Evolutionary conservation across 2,113 vertebrate species (phyloP).

Genomic region (Puntigrus tetrazona): DNA sequence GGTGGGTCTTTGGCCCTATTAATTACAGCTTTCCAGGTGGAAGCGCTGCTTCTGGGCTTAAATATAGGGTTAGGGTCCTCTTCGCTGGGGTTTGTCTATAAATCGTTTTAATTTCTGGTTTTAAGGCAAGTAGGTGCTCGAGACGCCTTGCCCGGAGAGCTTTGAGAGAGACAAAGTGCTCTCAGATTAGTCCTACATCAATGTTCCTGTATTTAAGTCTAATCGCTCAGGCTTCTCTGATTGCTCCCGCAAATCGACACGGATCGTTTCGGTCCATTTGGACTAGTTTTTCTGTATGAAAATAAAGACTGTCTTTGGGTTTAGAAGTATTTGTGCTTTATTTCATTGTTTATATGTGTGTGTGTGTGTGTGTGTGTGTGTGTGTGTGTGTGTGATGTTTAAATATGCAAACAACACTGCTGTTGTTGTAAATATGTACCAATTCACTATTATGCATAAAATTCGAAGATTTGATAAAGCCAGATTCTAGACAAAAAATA

Average conservation of each 20-base stretch:
- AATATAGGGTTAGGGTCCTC: slow-evolving; percentile 55
- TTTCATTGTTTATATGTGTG: neutral
- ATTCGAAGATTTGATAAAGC: neutral
- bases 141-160: slow-evolving; percentile 49
- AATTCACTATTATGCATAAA: neutral
- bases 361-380: neutral
- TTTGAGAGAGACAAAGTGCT: slow-evolving; percentile 70
- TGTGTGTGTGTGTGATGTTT: too few species aligned
- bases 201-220: slow-evolving; percentile 29
- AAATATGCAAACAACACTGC: neutral
- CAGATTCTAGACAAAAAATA: neutral
- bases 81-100: slow-evolving; percentile 63
- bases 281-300: neutral
- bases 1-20: slow-evolving; percentile 55
- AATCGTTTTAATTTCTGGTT: slow-evolving; percentile 73
- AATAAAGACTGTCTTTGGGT: neutral
- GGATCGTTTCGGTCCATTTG: slow-evolving; percentile 17
- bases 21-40: slow-evolving; percentile 69
- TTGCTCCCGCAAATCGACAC: neutral
- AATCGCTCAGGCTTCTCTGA: slow-evolving; percentile 24
- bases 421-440: neutral
- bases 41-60: slow-evolving; percentile 72
- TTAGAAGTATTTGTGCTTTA: neutral
- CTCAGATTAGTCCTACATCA: slow-evolving; percentile 66
- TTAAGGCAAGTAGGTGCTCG: slow-evolving; percentile 64